Base-by-base conservation (phyloP, 53 echinoderm and acorn worm species). In the Mesocentrotus franciscanus region DNA sequence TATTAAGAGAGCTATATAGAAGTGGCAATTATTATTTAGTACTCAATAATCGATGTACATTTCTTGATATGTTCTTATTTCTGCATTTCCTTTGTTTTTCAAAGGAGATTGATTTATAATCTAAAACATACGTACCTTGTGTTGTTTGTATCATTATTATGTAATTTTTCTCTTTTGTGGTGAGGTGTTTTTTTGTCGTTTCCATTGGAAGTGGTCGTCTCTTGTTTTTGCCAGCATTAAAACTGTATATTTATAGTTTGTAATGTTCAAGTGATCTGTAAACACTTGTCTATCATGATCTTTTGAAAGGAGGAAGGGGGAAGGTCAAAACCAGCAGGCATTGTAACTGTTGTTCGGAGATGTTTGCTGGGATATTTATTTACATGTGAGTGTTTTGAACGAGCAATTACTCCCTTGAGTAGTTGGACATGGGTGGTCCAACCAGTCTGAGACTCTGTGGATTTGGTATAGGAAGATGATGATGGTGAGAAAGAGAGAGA, bases 371-470 rank as follows among this genome's bases (percentile, higher is more conserved):
- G 81, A 81, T 12, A 42, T 35, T 74, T 29, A 74, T 49, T 64
- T 64, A 64, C 64, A 64, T 64, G 64, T 55, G 33, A 92, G 42
- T 70, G 71, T 92, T 92, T 68, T 66, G 92, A 92, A 35, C 22
- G 62, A 27, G 92, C 68, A 68, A 92, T 92, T 92, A 70, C 92
- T 92, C 68, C 24, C 68, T 35, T 16, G 92, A 92, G 34, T 70
- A 11, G 92, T 24, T 39, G 68, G 92, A 66, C 92, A 92, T 68
- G 92, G 92, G 92, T 68, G 92, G 92, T 92, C 68, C 2, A 15
- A 42, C 15, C 60, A 20, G 32, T 16, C 90, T 59, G 76, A 76
- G 33, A 76, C 9, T 13, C 36, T 16, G 10, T 18, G 49, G 18
- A 64, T 64, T 64, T 64, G 64, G 15, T 64, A 64, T 18, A 18